These are phyloP conservation scores for Dinothrombium tinctorium DNA, from an alignment of 1,140 invertebrate species.

Conservation along the genomic window DNA sequence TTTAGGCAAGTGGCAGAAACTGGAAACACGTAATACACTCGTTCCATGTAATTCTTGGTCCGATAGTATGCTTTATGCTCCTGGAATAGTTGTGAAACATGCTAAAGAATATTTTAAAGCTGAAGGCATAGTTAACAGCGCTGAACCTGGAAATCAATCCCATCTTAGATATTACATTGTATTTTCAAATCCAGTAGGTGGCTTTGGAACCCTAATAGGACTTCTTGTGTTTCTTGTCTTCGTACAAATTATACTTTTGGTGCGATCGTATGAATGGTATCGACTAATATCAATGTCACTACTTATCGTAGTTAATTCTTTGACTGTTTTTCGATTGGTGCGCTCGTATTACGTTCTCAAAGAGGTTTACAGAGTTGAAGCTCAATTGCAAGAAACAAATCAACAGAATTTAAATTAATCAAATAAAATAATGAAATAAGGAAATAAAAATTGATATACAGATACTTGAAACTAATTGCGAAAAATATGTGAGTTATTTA, in stretches of 20 bases:
- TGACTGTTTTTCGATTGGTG: constrained; percentile 63
- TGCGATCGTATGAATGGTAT: constrained; percentile 63
- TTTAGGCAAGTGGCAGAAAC: constrained; percentile 55
- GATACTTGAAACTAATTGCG: too few species aligned
- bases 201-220: constrained; percentile 44
- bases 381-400: constrained; percentile 39
- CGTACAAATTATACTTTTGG: constrained; percentile 47
- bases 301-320: constrained; percentile 67
- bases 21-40: constrained; percentile 36
- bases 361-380: constrained; percentile 49
- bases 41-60: constrained; percentile 29
- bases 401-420: too few species aligned
- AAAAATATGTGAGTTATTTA: too few species aligned
- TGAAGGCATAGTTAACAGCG: constrained; percentile 43
- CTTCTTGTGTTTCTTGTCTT: constrained; percentile 45
- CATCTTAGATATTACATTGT: constrained; percentile 55
- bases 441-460: too few species aligned
- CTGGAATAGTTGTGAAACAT: constrained; percentile 45
- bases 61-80: constrained; percentile 8
- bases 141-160: constrained; percentile 52
- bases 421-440: too few species aligned
- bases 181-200: constrained; percentile 58
- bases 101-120: constrained; percentile 53
- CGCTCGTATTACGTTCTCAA: constrained; percentile 61
- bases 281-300: constrained; percentile 60